Evolutionary conservation across 2,113 vertebrate species (phyloP).

Genomic region (Trochalopteron elliotii): DNA sequence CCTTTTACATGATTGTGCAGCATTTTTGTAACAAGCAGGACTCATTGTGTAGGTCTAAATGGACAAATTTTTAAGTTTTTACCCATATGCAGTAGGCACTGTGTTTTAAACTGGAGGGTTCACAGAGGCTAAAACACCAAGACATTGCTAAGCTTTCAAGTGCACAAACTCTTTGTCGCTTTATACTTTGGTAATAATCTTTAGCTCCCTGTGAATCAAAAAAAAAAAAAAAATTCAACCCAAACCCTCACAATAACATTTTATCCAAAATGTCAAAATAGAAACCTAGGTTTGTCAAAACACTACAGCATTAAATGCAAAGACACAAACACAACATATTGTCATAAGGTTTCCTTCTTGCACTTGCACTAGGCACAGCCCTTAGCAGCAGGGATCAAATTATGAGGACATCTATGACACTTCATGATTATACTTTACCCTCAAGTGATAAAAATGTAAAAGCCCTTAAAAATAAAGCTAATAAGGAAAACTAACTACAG

Average conservation of each 20-base stretch:
- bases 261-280: neutral
- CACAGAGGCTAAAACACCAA: neutral
- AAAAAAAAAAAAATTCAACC: neutral
- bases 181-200: neutral
- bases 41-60: neutral
- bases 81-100: neutral
- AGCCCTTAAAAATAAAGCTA: neutral
- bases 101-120: neutral
- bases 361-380: neutral
- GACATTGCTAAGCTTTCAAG: neutral
- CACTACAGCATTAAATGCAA: neutral
- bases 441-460: neutral
- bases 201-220: neutral
- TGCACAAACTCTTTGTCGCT: neutral
- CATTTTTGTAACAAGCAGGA: neutral
- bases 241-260: neutral
- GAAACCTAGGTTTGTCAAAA: neutral
- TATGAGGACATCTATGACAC: neutral
- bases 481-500: neutral
- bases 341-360: neutral
- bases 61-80: neutral
- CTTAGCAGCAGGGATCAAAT: neutral
- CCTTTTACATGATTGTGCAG: neutral
- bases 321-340: rapidly evolving
- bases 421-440: neutral